Base-by-base conservation (phyloP, 2,797 vertebrate genomes). In the Okamejei kenojei region DNA sequence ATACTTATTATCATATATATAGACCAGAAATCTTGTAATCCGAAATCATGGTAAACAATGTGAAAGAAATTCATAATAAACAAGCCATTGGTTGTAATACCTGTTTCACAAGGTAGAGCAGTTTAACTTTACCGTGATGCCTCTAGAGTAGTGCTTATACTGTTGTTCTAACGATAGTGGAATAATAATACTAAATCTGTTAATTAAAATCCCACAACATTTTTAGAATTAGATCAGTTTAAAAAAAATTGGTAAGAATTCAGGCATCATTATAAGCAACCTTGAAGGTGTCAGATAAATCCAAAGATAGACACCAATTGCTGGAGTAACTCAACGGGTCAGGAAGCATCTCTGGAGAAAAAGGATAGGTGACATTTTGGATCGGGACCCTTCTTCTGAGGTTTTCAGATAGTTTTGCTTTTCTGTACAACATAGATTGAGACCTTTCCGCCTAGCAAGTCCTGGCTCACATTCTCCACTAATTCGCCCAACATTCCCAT, bases 181-280 rank as follows among this genome's bases (percentile, higher is more conserved):
- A 88, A 2, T 88, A 65, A 35, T 21, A 65, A 65, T 88, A n/a
- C 81, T n/a, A 45, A 82, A 23, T 4, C 0, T n/a, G 26, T 61
- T 2, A n/a, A 29, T 86, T 63, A 29, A 63, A 86, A 63, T 86
- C 13, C 29, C 26, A 17, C 61, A 5, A 29, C 23, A 86, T 23
- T 84, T 84, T 84, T 23, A 84, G 81, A 61, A 84, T 29, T 58
- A 58, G 54, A 84, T 61, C 45, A 84, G 81, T 84, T 84, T 84
- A 1, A 17, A 71, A 68, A 13, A 80, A 19, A 35, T 32, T 78
- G 32, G n/a, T n/a, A 13, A 5, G n/a, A 8, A 38, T 17, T 38
- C 19, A 26, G 23, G 2, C 45, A 61, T 19, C 54, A 84, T 3
- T 84, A 61, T n/a, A 82, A 82, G 80, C 26, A 13, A 81, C 79